A percentile compares a stretch with the other conserved stretches of the same genome.
These are phyloP conservation scores for Cervus canadensis DNA, from an alignment of 2,113 vertebrate species.

Conservation along the genomic window DNA sequence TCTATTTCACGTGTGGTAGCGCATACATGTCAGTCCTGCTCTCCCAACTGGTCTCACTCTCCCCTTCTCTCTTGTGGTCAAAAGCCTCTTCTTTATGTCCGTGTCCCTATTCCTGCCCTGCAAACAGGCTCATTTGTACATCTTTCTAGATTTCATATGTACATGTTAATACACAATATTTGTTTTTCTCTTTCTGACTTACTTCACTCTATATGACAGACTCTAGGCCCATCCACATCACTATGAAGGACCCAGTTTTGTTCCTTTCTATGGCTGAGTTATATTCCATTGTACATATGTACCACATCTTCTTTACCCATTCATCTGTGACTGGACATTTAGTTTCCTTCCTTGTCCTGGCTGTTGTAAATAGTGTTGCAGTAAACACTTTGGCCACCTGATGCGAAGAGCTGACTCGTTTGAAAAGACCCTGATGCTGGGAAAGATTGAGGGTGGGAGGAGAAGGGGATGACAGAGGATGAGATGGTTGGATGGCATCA, in stretches of 20 bases:
- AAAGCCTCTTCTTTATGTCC: neutral
- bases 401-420: too few relatives aligned
- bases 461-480: too few relatives aligned
- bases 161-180: neutral
- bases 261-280: neutral
- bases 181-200: neutral
- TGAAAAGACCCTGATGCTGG: too few relatives aligned
- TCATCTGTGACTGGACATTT: neutral
- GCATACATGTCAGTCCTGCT: neutral
- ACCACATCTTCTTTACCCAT: neutral
- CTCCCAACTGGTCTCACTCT: neutral
- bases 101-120: neutral
- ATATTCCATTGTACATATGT: neutral
- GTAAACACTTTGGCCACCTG: neutral
- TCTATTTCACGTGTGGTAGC: neutral
- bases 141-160: neutral
- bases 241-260: neutral
- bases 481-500: too few relatives aligned
- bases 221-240: neutral
- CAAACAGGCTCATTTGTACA: neutral
- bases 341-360: neutral
- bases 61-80: neutral
- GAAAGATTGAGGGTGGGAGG: too few relatives aligned
- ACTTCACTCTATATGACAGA: neutral
- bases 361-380: neutral